Percentiles rank a stretch among this genome's conserved stretches.
Conservation (phyloP, 2,797 vertebrate genomes). For the Tachyglossus aculeatus region DNA sequence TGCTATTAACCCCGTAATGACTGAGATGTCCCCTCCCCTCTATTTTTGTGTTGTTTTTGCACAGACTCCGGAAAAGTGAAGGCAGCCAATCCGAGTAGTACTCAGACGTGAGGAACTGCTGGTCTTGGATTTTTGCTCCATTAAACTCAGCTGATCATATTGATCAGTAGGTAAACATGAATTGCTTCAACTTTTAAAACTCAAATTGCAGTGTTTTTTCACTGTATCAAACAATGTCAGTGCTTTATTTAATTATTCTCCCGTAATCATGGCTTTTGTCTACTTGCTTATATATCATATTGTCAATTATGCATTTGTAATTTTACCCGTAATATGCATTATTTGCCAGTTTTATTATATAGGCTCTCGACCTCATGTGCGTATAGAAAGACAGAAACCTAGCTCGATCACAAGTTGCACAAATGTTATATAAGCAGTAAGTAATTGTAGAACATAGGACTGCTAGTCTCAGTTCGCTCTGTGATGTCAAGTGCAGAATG, state of each 20-base stretch:
- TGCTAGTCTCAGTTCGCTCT: conserved; percentile 93
- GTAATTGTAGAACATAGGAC: conserved; percentile 97
- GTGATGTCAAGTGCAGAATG: conserved; percentile 98
- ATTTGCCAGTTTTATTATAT: conserved; percentile 88
- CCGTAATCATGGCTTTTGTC: conserved; percentile 82
- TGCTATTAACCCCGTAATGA: conserved; percentile 80
- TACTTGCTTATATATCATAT: conserved; percentile 87
- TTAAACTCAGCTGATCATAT: conserved; percentile 98
- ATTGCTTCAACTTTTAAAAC: conserved; percentile 85
- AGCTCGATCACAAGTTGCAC: conserved; percentile 92
- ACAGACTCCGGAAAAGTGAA: conserved; percentile 86
- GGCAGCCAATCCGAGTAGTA: conserved; percentile 89
- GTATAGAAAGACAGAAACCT: conserved; percentile 87
- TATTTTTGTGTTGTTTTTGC: conserved; percentile 81
- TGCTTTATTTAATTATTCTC: conserved; percentile 87
- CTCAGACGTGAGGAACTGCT: conserved; percentile 85
- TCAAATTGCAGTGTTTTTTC: conserved; percentile 94
- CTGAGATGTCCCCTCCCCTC: conserved; percentile 76
- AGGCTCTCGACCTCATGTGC: conserved; percentile 89
- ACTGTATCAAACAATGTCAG: conserved; percentile 90
- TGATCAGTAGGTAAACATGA: conserved; percentile 93
- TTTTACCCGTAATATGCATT: conserved; percentile 91
- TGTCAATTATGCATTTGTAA: conserved; percentile 93
- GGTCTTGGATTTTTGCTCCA: conserved; percentile 83
- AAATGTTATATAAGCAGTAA: conserved; percentile 94